Evolutionary conservation across 2,797 vertebrate species (phyloP).

Genomic region (Sciaenops ocellatus): DNA sequence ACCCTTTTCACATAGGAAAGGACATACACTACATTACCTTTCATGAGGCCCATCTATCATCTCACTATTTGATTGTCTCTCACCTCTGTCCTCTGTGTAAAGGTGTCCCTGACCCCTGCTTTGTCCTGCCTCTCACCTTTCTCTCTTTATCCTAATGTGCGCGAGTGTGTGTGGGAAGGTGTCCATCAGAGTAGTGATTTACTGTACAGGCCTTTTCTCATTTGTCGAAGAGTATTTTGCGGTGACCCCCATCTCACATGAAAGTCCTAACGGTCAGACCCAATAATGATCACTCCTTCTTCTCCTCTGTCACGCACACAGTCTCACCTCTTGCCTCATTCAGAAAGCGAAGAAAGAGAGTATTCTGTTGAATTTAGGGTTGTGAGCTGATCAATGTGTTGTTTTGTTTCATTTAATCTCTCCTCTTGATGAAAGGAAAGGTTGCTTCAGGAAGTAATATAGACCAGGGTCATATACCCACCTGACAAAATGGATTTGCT

Average conservation of each 20-base stretch:
- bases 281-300: conserved; percentile 15
- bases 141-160: conserved; percentile 12
- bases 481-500: conserved; percentile 53
- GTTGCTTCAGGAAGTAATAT: conserved; percentile 50
- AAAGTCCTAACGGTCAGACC: conserved; percentile 3
- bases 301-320: neutral
- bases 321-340: neutral
- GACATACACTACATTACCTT: conserved; percentile 44
- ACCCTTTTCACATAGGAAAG: conserved; percentile 29
- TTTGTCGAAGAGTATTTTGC: conserved; percentile 43
- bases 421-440: conserved; percentile 47
- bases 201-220: conserved; percentile 36
- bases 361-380: conserved; percentile 6
- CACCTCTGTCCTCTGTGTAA: conserved; percentile 48
- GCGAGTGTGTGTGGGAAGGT: neutral
- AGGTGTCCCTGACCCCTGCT: conserved; percentile 55
- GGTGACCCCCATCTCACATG: conserved; percentile 41
- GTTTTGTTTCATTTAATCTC: conserved; percentile 62
- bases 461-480: conserved; percentile 20
- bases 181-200: conserved; percentile 42
- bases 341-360: conserved; percentile 4
- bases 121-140: conserved; percentile 45
- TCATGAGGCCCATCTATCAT: conserved; percentile 59
- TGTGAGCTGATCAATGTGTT: conserved; percentile 37
- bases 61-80: conserved; percentile 65